phyloP scores from a whole-genome alignment of 2,113 vertebrate genomes.

The Actinemys pallida region DNA sequence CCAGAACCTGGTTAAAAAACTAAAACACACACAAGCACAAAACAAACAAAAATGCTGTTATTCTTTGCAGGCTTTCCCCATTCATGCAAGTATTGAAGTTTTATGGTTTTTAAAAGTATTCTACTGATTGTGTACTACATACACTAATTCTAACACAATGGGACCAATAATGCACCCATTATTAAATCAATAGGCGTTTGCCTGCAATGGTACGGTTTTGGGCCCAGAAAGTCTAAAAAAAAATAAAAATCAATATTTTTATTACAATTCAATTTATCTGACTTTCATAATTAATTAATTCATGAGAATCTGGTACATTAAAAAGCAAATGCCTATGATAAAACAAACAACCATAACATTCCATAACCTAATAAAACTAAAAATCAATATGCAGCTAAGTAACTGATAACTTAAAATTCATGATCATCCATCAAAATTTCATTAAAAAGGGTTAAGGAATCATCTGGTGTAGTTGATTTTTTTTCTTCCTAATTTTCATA shows the following conservation, averaged over 20 bases:
- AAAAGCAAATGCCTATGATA: neutral
- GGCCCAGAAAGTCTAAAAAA: neutral
- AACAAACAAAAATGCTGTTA: neutral
- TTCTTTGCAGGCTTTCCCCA: neutral
- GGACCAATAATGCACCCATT: neutral
- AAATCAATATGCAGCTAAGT: neutral
- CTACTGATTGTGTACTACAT: neutral
- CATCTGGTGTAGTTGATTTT: neutral
- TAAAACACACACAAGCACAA: conserved; percentile 58
- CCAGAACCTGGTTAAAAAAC: conserved; percentile 99
- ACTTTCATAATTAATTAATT: neutral
- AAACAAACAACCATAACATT: neutral
- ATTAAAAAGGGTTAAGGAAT: neutral
- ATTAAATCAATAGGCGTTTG: neutral
- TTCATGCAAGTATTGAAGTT: neutral
- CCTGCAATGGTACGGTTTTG: neutral
- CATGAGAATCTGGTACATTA: neutral
- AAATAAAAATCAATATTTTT: neutral
- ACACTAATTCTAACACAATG: neutral
- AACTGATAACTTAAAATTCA: neutral
- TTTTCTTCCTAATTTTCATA: neutral
- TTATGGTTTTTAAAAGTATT: accelerated
- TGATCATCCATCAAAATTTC: neutral
- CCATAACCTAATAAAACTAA: neutral
- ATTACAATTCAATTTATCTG: neutral